These are phyloP conservation scores for Drosophila burlai DNA, from an alignment of 1,140 invertebrate species.

Conservation along the genomic window DNA sequence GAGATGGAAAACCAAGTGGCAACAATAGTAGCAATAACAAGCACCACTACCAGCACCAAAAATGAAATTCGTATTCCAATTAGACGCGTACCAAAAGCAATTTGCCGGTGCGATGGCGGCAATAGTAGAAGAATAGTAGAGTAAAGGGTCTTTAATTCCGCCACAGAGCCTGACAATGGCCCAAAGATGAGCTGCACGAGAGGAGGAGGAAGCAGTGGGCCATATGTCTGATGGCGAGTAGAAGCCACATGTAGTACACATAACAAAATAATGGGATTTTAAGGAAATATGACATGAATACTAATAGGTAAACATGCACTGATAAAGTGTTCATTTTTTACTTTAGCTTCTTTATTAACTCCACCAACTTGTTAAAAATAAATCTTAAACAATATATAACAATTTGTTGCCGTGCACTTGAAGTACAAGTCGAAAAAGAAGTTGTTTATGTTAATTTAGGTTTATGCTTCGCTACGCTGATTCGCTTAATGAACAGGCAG, in stretches of 20 bases:
- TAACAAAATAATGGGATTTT: not conserved
- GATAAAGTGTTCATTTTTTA: not conserved
- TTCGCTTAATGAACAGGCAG: slow-evolving; percentile 78
- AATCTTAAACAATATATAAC: not conserved
- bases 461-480: slow-evolving; percentile 81
- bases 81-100: slow-evolving; percentile 78
- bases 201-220: slow-evolving; percentile 22
- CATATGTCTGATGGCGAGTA: slow-evolving; percentile 16
- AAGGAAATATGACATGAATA: not conserved
- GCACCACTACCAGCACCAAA: slow-evolving; percentile 17
- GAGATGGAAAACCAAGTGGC: slow-evolving; percentile 23
- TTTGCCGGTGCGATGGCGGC: slow-evolving; percentile 55
- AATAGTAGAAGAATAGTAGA: slow-evolving; percentile 19
- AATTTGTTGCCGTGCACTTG: slow-evolving; percentile 3
- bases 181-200: slow-evolving; percentile 19
- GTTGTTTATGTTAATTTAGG: slow-evolving; percentile 81
- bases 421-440: slow-evolving; percentile 70
- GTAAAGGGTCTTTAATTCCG: slow-evolving; percentile 75
- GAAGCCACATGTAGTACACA: slow-evolving; percentile 16
- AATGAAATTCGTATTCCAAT: slow-evolving; percentile 78
- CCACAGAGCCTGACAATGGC: slow-evolving; percentile 54
- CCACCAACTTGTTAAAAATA: no score
- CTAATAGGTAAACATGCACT: not conserved
- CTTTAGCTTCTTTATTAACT: no score
- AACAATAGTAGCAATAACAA: slow-evolving; percentile 31